Evolutionary conservation across 2,113 vertebrate genomes (phyloP).

Genomic region (Glareola pratincola): DNA sequence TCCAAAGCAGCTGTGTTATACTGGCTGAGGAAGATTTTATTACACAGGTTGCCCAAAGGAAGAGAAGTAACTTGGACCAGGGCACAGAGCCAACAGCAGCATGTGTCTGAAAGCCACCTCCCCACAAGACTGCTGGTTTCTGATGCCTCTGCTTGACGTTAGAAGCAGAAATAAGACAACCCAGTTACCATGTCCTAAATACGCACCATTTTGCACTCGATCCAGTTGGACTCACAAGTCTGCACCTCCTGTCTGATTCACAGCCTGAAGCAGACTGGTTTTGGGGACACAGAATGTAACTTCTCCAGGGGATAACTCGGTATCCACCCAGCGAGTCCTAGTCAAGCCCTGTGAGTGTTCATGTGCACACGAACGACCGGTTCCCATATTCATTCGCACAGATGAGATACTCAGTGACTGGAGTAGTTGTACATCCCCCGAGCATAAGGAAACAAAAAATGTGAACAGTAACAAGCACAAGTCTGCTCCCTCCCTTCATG

Average conservation of each 20-base stretch:
- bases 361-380: background rate
- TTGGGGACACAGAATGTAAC: background rate
- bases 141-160: rapidly evolving
- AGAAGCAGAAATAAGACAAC: background rate
- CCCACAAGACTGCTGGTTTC: background rate
- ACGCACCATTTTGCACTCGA: background rate
- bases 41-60: background rate
- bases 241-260: background rate
- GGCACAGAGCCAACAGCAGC: background rate
- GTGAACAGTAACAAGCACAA: background rate
- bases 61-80: background rate
- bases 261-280: background rate
- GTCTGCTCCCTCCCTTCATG: background rate
- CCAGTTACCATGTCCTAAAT: background rate
- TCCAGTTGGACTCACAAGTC: background rate
- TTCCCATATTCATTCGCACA: background rate
- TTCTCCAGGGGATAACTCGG: background rate
- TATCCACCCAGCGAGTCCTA: background rate
- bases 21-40: background rate
- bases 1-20: background rate
- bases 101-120: background rate
- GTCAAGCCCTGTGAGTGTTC: background rate
- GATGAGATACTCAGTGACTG: background rate
- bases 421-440: background rate
- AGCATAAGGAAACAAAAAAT: background rate